phyloP scores from a whole-genome alignment of 2,888 invertebrate genomes.

The Cancer borealis region DNA sequence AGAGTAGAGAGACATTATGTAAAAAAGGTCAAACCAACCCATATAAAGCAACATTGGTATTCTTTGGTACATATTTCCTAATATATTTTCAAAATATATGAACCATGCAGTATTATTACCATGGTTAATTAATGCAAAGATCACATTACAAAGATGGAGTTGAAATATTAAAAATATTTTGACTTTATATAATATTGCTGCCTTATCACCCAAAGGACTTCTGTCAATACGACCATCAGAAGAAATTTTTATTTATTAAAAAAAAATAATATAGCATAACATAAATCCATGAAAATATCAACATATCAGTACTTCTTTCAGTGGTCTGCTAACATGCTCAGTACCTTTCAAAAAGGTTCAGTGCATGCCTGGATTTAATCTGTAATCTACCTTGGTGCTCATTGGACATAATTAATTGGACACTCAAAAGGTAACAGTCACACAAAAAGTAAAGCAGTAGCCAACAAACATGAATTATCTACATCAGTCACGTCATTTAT shows the following conservation, averaged over 20 bases:
- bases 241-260: neutral
- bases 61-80: conserved; percentile 1
- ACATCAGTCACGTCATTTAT: neutral
- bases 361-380: neutral
- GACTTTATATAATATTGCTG: neutral
- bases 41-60: conserved; percentile 11
- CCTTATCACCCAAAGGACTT: neutral
- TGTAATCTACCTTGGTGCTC: neutral
- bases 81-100: neutral
- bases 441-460: neutral
- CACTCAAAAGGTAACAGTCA: neutral
- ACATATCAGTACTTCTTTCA: neutral
- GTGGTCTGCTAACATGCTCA: neutral
- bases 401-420: conserved; percentile 9
- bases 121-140: neutral
- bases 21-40: neutral
- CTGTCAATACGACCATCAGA: neutral
- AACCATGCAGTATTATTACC: neutral
- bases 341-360: neutral
- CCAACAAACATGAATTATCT: neutral
- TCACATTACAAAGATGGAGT: neutral
- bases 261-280: neutral
- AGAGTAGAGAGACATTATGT: neutral
- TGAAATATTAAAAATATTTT: neutral
- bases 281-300: neutral